Evolutionary conservation across 1,140 invertebrate genomes (phyloP).

Genomic region (Polypedilum pembai): DNA sequence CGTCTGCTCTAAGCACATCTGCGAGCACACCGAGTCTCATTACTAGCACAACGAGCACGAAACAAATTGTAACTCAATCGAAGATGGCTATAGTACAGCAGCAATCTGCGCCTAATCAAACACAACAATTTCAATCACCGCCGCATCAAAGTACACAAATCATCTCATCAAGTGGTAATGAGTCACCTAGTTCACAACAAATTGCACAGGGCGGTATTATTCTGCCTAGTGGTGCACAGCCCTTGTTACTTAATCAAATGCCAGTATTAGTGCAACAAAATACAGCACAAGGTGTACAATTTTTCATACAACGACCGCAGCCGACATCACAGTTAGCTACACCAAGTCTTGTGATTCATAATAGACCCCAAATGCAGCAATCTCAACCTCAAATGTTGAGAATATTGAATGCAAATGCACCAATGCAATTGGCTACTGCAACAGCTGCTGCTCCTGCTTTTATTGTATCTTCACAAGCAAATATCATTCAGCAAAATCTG

Average conservation of each 20-base stretch:
- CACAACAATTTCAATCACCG: slow-evolving; percentile 14
- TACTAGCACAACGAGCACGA: not conserved
- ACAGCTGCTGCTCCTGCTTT: slow-evolving; percentile 42
- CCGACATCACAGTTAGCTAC: slow-evolving; percentile 45
- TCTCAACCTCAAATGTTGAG: slow-evolving; percentile 46
- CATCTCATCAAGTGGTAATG: slow-evolving; percentile 22
- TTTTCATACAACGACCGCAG: slow-evolving; percentile 47
- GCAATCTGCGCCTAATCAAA: not conserved
- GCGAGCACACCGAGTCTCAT: not conserved
- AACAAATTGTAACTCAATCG: slow-evolving; percentile 18
- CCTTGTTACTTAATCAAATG: slow-evolving; percentile 42
- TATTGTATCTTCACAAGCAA: slow-evolving; percentile 43
- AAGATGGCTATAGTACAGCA: slow-evolving; percentile 13
- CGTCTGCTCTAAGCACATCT: not conserved
- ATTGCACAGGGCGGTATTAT: slow-evolving; percentile 33
- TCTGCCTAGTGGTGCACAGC: slow-evolving; percentile 37
- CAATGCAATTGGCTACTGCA: slow-evolving; percentile 43
- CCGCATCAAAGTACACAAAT: slow-evolving; percentile 24
- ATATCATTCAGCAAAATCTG: slow-evolving; percentile 41
- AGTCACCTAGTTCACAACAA: slow-evolving; percentile 34
- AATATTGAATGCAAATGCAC: slow-evolving; percentile 46
- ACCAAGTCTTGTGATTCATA: slow-evolving; percentile 44
- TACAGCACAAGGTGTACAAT: slow-evolving; percentile 46
- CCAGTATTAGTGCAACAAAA: slow-evolving; percentile 44
- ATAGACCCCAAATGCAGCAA: slow-evolving; percentile 40